These are phyloP conservation scores for Thyatira batis DNA, from an alignment of 2,888 invertebrate species.

Conservation along the genomic window DNA sequence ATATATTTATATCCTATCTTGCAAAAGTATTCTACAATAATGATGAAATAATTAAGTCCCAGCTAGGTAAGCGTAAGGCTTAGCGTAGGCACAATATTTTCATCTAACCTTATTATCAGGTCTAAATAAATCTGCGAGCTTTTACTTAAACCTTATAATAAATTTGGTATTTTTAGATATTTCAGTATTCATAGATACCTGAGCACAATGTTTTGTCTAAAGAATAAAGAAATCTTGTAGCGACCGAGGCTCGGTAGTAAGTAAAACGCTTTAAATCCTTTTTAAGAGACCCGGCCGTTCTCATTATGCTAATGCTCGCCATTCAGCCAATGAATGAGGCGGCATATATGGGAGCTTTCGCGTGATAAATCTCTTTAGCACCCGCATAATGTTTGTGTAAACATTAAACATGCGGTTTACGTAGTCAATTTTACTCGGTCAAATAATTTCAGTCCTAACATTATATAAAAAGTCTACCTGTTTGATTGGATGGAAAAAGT, in stretches of 20 bases:
- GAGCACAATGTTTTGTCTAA: no score
- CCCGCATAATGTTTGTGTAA: conserved; percentile 18
- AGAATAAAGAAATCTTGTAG: background rate
- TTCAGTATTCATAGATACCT: no score
- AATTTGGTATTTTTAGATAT: no score
- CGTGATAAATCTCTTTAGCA: conserved; percentile 46
- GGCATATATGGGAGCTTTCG: conserved; percentile 33
- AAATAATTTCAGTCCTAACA: background rate
- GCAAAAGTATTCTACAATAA: no score
- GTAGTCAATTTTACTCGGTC: background rate
- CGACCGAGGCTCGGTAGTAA: conserved; percentile 6
- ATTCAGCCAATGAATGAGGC: conserved; percentile 44
- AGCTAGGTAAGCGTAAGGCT: no score
- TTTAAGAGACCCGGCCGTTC: conserved; percentile 39
- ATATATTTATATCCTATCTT: no score
- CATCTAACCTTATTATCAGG: no score
- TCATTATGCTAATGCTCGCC: conserved; percentile 63
- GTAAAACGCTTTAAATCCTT: conserved; percentile 47
- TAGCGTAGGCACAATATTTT: no score
- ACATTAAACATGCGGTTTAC: conserved; percentile 12
- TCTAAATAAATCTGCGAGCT: no score
- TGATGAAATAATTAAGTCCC: no score
- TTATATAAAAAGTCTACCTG: background rate
- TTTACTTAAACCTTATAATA: no score
- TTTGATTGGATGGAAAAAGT: background rate